Percentiles rank a stretch among this genome's conserved stretches.
phyloP scores from a whole-genome alignment of 2,888 invertebrate species.

The Proisotoma minuta region DNA sequence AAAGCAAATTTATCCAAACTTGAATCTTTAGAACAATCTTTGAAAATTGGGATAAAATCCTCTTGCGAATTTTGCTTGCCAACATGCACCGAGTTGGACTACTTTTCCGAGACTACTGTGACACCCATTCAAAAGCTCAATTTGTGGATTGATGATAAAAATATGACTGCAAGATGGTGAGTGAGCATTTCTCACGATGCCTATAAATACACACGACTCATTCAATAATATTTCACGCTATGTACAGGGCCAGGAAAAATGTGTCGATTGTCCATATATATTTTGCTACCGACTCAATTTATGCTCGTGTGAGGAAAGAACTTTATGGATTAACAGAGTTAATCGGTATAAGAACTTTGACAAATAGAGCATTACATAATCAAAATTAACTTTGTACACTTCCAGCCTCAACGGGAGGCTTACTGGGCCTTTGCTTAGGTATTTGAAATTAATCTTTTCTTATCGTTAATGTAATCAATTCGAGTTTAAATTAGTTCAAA shows the following conservation, averaged over 20 bases:
- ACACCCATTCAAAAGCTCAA: constrained; percentile 23
- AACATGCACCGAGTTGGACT: constrained; percentile 34
- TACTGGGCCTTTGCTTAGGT: constrained; percentile 33
- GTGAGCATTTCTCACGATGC: neutral
- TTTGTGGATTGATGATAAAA: constrained; percentile 32
- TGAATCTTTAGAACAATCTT: constrained; percentile 15
- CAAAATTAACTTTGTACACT: neutral
- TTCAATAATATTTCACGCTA: neutral
- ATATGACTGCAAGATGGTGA: constrained; percentile 26
- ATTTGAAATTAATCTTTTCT: too few relatives aligned
- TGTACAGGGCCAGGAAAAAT: constrained; percentile 34
- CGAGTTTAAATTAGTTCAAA: too few relatives aligned
- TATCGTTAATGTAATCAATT: too few relatives aligned
- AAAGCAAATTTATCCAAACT: neutral
- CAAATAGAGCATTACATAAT: neutral
- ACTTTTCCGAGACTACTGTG: constrained; percentile 29
- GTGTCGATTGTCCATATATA: constrained; percentile 42
- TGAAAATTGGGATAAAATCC: constrained; percentile 23
- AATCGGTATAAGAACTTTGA: constrained; percentile 25
- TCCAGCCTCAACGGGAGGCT: constrained; percentile 32
- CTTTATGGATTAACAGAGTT: constrained; percentile 39
- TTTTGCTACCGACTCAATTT: constrained; percentile 36
- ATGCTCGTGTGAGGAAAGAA: constrained; percentile 39
- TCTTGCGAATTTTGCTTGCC: constrained; percentile 27
- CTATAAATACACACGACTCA: neutral